A percentile compares a stretch with the other conserved stretches of the same genome.
Conservation (phyloP, 2,888 invertebrate genomes). For the Clunio marinus region DNA sequence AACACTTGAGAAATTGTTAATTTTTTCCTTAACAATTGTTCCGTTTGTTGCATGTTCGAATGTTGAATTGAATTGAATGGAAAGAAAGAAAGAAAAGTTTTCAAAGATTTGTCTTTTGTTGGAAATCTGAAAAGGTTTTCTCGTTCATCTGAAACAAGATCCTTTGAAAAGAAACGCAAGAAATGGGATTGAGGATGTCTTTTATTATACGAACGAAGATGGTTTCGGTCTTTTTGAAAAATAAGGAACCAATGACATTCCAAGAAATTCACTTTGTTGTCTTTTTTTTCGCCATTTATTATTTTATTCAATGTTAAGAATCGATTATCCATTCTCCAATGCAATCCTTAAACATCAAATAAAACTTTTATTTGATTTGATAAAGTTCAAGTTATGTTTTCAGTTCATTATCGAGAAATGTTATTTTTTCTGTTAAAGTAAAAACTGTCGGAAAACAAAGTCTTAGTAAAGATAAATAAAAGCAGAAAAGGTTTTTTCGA, state of each 20-base stretch:
- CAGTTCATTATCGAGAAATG: too few relatives aligned
- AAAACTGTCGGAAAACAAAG: too few relatives aligned
- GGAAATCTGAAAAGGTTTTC: neutral
- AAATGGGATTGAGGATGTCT: constrained; percentile 21
- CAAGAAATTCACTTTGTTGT: neutral
- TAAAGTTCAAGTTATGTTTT: too few relatives aligned
- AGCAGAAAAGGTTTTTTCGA: constrained; percentile 9
- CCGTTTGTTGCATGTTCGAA: neutral
- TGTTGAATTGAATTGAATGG: neutral
- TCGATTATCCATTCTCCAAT: too few relatives aligned
- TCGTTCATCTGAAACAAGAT: constrained; percentile 1
- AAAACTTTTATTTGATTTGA: too few relatives aligned
- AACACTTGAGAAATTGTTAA: neutral
- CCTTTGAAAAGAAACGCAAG: neutral
- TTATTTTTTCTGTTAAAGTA: too few relatives aligned
- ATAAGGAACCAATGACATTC: neutral
- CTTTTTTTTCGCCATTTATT: too few relatives aligned
- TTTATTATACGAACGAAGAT: neutral
- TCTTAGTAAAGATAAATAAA: too few relatives aligned
- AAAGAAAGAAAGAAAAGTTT: neutral
- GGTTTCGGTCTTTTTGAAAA: neutral
- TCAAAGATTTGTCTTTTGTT: neutral
- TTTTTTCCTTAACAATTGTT: neutral
- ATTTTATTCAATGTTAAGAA: too few relatives aligned
- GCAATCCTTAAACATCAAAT: too few relatives aligned